Conservation (phyloP, 2,797 vertebrate species). For the Avahi laniger region DNA sequence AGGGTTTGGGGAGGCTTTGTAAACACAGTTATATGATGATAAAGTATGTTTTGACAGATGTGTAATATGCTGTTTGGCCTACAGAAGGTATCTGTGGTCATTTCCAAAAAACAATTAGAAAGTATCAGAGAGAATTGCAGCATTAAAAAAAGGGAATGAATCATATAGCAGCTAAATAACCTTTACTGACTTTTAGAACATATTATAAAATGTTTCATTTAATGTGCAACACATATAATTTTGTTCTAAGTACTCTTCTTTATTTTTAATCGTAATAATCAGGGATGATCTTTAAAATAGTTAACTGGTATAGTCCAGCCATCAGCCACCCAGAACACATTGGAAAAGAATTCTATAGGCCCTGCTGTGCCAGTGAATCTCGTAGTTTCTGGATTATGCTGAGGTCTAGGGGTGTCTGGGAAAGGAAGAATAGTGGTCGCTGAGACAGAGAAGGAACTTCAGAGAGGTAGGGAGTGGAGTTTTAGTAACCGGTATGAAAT, state of each 20-base stretch:
- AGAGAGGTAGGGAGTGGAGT: background rate
- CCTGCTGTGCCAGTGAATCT: background rate
- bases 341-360: background rate
- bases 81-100: slow-evolving; percentile 66
- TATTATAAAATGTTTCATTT: slow-evolving; percentile 56
- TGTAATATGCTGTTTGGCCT: slow-evolving; percentile 73
- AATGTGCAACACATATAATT: slow-evolving; percentile 58
- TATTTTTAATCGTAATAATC: background rate
- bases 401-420: rapidly evolving
- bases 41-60: slow-evolving; percentile 76
- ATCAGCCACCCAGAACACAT: background rate
- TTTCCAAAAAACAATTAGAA: slow-evolving; percentile 71
- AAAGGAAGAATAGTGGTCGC: rapidly evolving
- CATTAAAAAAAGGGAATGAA: slow-evolving; percentile 74
- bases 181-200: slow-evolving; percentile 67
- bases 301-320: background rate
- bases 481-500: background rate
- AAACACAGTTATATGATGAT: slow-evolving; percentile 19
- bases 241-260: slow-evolving; percentile 64
- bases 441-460: background rate
- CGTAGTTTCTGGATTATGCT: background rate
- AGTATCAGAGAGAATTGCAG: slow-evolving; percentile 59
- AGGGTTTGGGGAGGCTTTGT: background rate
- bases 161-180: slow-evolving; percentile 70
- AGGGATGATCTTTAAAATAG: background rate